Percentiles rank a stretch among this genome's conserved stretches.
These are phyloP conservation scores for Aramus guarauna DNA, from an alignment of 2,113 vertebrate species.

Conservation along the genomic window DNA sequence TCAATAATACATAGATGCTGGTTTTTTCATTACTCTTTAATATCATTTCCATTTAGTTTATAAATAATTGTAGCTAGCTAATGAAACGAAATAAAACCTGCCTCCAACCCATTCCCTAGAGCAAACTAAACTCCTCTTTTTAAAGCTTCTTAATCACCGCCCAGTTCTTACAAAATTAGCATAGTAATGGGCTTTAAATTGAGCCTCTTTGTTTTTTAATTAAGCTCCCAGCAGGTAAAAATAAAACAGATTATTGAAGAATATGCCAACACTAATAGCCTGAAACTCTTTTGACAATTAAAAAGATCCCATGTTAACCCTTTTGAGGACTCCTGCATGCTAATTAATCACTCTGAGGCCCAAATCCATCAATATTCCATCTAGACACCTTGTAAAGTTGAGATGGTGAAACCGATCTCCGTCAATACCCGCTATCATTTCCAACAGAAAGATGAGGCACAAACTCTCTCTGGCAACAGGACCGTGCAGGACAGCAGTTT, in stretches of 20 bases:
- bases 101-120: slow-evolving; percentile 84
- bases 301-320: slow-evolving; percentile 80
- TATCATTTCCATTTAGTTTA: slow-evolving; percentile 88
- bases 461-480: rapidly evolving
- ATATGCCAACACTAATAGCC: slow-evolving; percentile 93
- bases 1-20: slow-evolving; percentile 80
- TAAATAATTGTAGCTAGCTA: slow-evolving; percentile 90
- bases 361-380: slow-evolving; percentile 13
- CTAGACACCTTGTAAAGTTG: neutral
- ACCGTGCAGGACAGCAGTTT: rapidly evolving
- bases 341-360: slow-evolving; percentile 53
- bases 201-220: slow-evolving; percentile 99
- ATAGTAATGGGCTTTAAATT: slow-evolving; percentile 99
- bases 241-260: slow-evolving; percentile 98
- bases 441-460: neutral
- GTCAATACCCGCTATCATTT: neutral
- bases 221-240: slow-evolving; percentile 99
- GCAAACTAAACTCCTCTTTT: slow-evolving; percentile 89
- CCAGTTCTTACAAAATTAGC: slow-evolving; percentile 95
- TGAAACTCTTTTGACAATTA: slow-evolving; percentile 86
- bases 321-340: slow-evolving; percentile 54
- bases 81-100: slow-evolving; percentile 91
- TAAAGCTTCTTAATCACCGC: slow-evolving; percentile 97
- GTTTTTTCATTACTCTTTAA: slow-evolving; percentile 75
- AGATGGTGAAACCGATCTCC: neutral